Evolutionary conservation across 2,888 invertebrate genomes (phyloP), one percentile per base, ranked within the genome.

Genomic region (Leucophenga maculata): DNA sequence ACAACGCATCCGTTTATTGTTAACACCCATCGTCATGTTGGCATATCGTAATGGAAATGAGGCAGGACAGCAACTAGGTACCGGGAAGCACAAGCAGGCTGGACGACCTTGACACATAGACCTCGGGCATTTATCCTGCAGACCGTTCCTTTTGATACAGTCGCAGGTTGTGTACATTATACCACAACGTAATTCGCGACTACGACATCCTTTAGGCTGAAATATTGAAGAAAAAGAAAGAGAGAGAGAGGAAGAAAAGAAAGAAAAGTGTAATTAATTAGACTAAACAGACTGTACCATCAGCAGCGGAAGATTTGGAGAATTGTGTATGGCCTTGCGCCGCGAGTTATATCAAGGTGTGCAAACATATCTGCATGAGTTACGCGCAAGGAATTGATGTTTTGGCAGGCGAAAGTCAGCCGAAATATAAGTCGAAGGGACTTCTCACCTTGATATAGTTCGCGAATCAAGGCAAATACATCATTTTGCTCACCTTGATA

Each of bases 121-220:
- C 67, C 92, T 87, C 0, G 89, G 90, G 78, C 92, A 92, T 72
- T 91, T 90, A 69, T 91, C 90, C 80, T 92, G 92, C 22, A 92
- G 86, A 6, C 92, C 92, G 76, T 92, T 91, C 11, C 90, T 87
- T 78, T 89, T 90, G 72, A 90, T 89, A 80, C 92, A 92, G 55
- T 91, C 90, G 75, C 92, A 92, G 48, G 90, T 90, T 13, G 89
- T 88, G 72, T 90, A 90, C 74, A 92, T 87, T 67, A 90, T 87
- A 48, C 91, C 88, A 48, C 86, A 89, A 3, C 90, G 88, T 52
- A 92, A 79, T 81, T 92, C 92, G 8, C 90, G 88, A 44, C 91
- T 91, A 76, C 89, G 90, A 48, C 90, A 89, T 67, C 78, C 78
- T 66, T 78, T 74, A 74, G 84, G 84, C 87, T 87, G 73, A 3